phyloP scores from a whole-genome alignment of 1,140 invertebrate species.

The Bombyx mandarina region DNA sequence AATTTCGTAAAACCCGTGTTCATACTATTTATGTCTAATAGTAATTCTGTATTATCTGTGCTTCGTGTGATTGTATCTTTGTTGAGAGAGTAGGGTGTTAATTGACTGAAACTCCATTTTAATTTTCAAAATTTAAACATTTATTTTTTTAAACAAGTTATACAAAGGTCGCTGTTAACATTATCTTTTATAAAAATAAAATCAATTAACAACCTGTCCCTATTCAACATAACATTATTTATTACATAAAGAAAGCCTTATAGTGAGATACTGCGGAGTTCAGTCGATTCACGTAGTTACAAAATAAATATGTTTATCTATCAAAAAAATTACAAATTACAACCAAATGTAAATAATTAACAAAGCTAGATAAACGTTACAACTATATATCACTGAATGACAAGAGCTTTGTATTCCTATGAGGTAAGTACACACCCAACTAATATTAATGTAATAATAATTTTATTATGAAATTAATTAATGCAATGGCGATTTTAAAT shows the following conservation, averaged over 20 bases:
- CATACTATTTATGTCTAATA: background rate
- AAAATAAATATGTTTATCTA: conserved; percentile 24
- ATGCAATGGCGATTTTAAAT: too few species aligned
- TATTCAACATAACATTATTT: conserved; percentile 38
- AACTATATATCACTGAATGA: conserved; percentile 46
- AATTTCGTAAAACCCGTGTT: conserved; percentile 9
- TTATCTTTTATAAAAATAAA: conserved; percentile 46
- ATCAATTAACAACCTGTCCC: conserved; percentile 70
- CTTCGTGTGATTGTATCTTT: conserved; percentile 7
- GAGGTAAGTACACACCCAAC: conserved; percentile 25
- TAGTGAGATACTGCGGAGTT: conserved; percentile 50
- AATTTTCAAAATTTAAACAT: conserved; percentile 59
- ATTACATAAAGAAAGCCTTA: conserved; percentile 34
- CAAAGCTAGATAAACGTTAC: conserved; percentile 21
- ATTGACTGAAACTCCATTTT: conserved; percentile 70
- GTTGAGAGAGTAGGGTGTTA: conserved; percentile 68
- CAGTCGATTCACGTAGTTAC: conserved; percentile 50
- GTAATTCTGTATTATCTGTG: background rate
- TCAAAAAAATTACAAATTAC: conserved; percentile 23
- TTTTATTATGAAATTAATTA: conserved; percentile 18
- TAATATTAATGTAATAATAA: conserved; percentile 36
- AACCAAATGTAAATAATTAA: conserved; percentile 26
- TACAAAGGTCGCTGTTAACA: conserved; percentile 63
- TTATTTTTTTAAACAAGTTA: conserved; percentile 64
- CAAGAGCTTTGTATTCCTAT: conserved; percentile 37